Evolutionary conservation across 92 coral and sea anemone genomes (phyloP), one percentile per base, ranked within the genome.

Genomic region (Siderastrea radians): DNA sequence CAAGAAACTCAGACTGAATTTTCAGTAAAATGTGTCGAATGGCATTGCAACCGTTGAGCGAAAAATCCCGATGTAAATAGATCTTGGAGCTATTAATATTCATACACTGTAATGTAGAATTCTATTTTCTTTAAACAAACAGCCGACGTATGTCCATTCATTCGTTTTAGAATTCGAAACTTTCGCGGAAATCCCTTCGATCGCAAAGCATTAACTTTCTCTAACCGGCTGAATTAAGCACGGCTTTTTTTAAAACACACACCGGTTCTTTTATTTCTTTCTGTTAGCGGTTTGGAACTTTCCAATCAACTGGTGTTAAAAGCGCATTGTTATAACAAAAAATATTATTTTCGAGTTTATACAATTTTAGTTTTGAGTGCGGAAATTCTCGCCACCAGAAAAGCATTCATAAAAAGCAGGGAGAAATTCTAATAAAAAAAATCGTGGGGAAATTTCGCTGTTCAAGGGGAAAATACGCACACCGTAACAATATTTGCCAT

Each of bases 91-190:
- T 58, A 90, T 90, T 80, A 90, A 90, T 90, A 90, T 90, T 90
- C 93, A 75, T 90, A 60, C 68, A 38, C 16, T 77, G 82, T 79
- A 78, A 79, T 90, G 84, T 62, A 84, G 90, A 90, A 62, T 80
- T 88, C 75, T 88, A 88, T 82, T 88, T 88, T 88, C 88, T 54
- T 78, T 72, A 78, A 82, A 75, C 92, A 81, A 74, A 83, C 79
- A 83, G 79, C 15, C 86, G 58, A 67, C 73, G 63, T 74, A 73
- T 62, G 80, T 75, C 62, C 73, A 74, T 74, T 74, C 87, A 84
- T 74, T 71, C 86, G 67, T 43, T 83, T 71, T 83, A 55, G 59
- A 83, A 83, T 83, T 84, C 59, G 53, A 55, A 72, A 45, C 86
- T 46, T 82, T 71, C 63, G 73, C 49, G 64, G 48, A 84, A 74